phyloP scores from a whole-genome alignment of 2,113 vertebrate genomes.

The Puma concolor region DNA sequence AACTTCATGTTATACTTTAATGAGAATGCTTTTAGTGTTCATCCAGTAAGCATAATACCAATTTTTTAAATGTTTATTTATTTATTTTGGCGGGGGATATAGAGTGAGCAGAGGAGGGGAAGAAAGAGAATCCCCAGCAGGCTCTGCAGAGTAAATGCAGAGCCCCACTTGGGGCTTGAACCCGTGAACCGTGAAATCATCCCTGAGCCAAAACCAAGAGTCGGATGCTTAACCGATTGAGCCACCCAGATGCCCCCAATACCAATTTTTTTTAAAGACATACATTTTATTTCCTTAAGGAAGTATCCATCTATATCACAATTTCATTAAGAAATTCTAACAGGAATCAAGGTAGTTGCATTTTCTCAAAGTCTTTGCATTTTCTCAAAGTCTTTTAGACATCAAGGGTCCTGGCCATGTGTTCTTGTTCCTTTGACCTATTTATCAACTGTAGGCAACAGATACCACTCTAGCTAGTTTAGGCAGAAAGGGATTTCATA shows the following conservation, averaged over 20 bases:
- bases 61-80: not conserved
- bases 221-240: too few species aligned
- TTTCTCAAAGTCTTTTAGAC: not conserved
- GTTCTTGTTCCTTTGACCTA: not conserved
- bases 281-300: not conserved
- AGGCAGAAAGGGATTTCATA: not conserved
- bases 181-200: too few species aligned
- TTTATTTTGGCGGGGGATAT: too few species aligned
- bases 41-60: not conserved
- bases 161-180: too few species aligned
- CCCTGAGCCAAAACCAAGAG: too few species aligned
- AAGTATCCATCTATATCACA: not conserved
- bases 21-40: not conserved
- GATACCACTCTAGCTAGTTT: not conserved
- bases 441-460: not conserved
- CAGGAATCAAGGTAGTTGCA: not conserved
- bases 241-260: not conserved
- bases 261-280: not conserved
- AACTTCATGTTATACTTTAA: not conserved
- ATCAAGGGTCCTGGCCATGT: not conserved
- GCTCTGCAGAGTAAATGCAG: too few species aligned
- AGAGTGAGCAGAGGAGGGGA: too few species aligned
- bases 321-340: not conserved
- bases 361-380: not conserved
- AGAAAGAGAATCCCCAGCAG: too few species aligned